Conservation (phyloP, 2,888 invertebrate species). For the Clusia tigrina region DNA sequence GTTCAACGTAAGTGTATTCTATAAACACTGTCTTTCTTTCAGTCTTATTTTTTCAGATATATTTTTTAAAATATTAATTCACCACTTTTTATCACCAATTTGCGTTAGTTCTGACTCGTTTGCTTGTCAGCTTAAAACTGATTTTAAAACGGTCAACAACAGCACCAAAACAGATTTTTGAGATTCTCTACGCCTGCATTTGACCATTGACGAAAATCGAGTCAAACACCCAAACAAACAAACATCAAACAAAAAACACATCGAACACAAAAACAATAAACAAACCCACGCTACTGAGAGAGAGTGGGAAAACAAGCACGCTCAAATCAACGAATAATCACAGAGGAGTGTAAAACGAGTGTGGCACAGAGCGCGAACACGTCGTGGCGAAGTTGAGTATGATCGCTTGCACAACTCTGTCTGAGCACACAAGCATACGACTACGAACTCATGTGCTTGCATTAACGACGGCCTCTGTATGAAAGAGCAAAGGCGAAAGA, state of each 20-base stretch:
- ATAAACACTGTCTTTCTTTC: too few species aligned
- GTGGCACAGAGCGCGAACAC: background rate
- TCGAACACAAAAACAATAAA: slow-evolving; percentile 1
- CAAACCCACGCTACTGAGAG: slow-evolving; percentile 26
- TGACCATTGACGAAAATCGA: background rate
- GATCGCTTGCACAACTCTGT: slow-evolving; percentile 1
- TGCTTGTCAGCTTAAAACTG: slow-evolving; percentile 63
- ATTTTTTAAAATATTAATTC: too few species aligned
- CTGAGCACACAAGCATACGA: background rate
- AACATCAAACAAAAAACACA: slow-evolving; percentile 7
- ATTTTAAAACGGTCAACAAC: slow-evolving; percentile 60
- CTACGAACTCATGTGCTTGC: background rate
- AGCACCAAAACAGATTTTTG: slow-evolving; percentile 57
- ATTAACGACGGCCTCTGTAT: background rate
- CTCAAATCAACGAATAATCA: background rate
- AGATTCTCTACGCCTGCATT: slow-evolving; percentile 45
- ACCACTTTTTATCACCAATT: slow-evolving; percentile 26
- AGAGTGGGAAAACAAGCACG: background rate
- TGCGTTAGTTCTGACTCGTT: slow-evolving; percentile 54
- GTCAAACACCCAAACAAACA: background rate
- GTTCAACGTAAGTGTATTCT: too few species aligned
- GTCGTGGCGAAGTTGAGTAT: background rate
- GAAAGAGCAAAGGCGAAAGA: background rate
- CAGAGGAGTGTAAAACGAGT: background rate
- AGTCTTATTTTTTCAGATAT: too few species aligned